Evolutionary conservation across 2,888 invertebrate species (phyloP).

Genomic region (Cerceris rybyensis): DNA sequence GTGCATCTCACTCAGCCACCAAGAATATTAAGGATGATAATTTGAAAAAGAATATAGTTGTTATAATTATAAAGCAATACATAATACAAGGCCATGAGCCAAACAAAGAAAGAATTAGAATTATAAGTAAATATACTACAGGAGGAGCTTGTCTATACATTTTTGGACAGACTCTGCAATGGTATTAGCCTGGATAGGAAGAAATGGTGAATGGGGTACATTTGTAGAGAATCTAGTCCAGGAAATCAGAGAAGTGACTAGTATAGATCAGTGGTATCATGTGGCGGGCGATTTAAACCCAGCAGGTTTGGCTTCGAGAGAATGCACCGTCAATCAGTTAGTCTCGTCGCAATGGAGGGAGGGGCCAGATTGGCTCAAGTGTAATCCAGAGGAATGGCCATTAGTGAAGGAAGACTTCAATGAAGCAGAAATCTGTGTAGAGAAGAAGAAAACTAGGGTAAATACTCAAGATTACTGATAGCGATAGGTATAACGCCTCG

Average conservation of each 20-base stretch:
- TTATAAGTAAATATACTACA: not conserved
- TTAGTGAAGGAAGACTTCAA: too few relatives aligned
- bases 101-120: not conserved
- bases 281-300: slow-evolving; percentile 72
- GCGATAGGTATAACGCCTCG: too few relatives aligned
- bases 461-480: too few relatives aligned
- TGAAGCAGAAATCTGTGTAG: not conserved
- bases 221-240: slow-evolving; percentile 36
- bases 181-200: slow-evolving; percentile 62
- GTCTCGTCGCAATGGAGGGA: slow-evolving; percentile 72
- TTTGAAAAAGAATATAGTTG: too few relatives aligned
- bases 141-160: not conserved
- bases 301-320: slow-evolving; percentile 72
- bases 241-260: slow-evolving; percentile 63
- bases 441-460: not conserved
- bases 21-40: too few relatives aligned
- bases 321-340: slow-evolving; percentile 65
- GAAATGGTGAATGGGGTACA: slow-evolving; percentile 35
- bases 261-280: slow-evolving; percentile 59
- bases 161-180: slow-evolving; percentile 62
- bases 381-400: slow-evolving; percentile 1
- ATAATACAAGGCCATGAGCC: slow-evolving; percentile 14
- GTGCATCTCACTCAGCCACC: too few relatives aligned
- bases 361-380: slow-evolving; percentile 44
- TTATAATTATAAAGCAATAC: too few relatives aligned